phyloP scores from a whole-genome alignment of 1,140 invertebrate species.

The Mactra quadrangularis region DNA sequence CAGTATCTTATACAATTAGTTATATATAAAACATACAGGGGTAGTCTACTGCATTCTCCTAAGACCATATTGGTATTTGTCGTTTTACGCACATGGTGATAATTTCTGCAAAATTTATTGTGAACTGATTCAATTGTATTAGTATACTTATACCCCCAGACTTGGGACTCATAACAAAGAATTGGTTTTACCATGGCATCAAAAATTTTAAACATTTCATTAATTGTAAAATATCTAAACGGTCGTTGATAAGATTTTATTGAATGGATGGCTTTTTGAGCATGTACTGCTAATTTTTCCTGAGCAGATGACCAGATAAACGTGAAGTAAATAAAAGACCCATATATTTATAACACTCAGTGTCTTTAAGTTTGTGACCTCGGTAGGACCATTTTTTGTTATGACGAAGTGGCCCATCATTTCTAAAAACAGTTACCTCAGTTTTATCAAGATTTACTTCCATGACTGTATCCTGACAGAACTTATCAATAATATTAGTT shows the following conservation, averaged over 20 bases:
- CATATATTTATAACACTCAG: conserved; percentile 12
- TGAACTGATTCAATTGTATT: conserved; percentile 32
- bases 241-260: not conserved
- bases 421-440: conserved; percentile 32
- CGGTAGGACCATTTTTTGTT: conserved; percentile 3
- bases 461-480: conserved; percentile 34
- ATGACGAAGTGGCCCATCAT: conserved; percentile 1
- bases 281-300: conserved; percentile 21
- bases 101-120: conserved; percentile 23
- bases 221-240: conserved; percentile 1
- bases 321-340: conserved; percentile 15
- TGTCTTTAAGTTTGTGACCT: not conserved
- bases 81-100: not conserved
- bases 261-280: not conserved
- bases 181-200: conserved; percentile 11
- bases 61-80: conserved; percentile 22
- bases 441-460: conserved; percentile 1
- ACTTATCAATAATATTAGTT: conserved; percentile 23
- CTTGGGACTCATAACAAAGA: conserved; percentile 47
- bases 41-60: conserved; percentile 41
- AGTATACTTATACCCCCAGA: conserved; percentile 19
- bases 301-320: conserved; percentile 16
- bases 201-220: conserved; percentile 23
- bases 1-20: conserved; percentile 18
- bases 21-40: conserved; percentile 25